Evolutionary conservation across 2,888 invertebrate species (phyloP).

Genomic region (Sphaerophoria rueppellii): DNA sequence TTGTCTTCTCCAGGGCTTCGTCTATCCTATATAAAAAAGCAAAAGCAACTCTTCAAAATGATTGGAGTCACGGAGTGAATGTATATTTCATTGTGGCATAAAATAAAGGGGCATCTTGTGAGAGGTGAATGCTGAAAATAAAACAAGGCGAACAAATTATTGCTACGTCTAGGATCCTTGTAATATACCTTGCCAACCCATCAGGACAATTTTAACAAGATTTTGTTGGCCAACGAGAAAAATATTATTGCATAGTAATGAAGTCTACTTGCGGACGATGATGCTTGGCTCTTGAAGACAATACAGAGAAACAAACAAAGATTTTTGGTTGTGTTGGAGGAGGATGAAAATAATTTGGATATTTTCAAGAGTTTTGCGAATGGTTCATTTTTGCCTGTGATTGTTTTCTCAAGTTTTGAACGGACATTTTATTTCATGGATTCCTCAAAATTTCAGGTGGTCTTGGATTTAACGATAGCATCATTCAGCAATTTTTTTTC

Average conservation of each 20-base stretch:
- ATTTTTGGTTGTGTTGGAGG: neutral
- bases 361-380: neutral
- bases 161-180: neutral
- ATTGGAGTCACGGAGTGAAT: conserved; percentile 43
- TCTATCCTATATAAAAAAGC: neutral
- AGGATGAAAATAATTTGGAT: neutral
- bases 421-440: no score
- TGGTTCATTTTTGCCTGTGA: neutral
- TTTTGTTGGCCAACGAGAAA: conserved; percentile 31
- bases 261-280: conserved; percentile 13
- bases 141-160: conserved; percentile 12
- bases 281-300: neutral
- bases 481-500: no score
- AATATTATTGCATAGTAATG: conserved; percentile 19
- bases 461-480: no score
- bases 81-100: conserved; percentile 43
- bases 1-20: conserved; percentile 1
- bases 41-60: conserved; percentile 49
- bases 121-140: conserved; percentile 15
- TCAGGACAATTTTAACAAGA: conserved; percentile 21
- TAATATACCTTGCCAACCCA: neutral
- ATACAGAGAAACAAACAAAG: conserved; percentile 1
- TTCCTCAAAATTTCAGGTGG: no score
- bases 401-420: neutral
- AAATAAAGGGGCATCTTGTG: conserved; percentile 22